These are phyloP conservation scores for Callocephalon fimbriatum DNA, from an alignment of 2,113 vertebrate species.

Conservation along the genomic window DNA sequence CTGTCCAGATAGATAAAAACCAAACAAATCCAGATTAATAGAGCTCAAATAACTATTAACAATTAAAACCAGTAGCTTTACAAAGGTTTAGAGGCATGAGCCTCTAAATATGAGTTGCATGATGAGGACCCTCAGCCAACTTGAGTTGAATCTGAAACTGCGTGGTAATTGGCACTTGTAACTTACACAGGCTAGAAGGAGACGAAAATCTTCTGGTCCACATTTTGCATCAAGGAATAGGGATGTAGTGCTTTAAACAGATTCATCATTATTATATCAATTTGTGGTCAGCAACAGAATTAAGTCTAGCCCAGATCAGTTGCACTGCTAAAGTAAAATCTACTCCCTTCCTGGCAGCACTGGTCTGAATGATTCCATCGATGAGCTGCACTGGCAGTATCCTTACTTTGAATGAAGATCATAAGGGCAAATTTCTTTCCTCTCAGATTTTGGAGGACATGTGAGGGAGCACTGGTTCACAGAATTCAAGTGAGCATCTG, in stretches of 20 bases:
- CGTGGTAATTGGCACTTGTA: not conserved
- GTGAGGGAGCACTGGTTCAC: not conserved
- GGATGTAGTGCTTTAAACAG: not conserved
- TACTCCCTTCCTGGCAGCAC: not conserved
- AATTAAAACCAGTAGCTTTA: not conserved
- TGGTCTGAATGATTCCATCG: not conserved
- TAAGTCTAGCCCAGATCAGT: not conserved
- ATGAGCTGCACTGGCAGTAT: not conserved
- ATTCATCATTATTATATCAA: not conserved
- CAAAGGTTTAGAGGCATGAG: not conserved
- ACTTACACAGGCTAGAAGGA: not conserved
- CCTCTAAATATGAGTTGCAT: not conserved
- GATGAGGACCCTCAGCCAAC: not conserved
- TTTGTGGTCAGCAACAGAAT: not conserved
- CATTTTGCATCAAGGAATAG: not conserved
- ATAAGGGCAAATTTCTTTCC: not conserved
- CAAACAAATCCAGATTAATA: not conserved
- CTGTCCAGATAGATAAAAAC: not conserved
- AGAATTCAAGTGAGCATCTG: not conserved
- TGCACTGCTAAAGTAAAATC: not conserved
- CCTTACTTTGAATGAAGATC: not conserved
- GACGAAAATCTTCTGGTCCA: accelerated
- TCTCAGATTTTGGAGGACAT: not conserved
- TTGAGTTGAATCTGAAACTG: not conserved
- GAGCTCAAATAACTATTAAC: not conserved